Percentiles rank a stretch among this genome's conserved stretches.
phyloP scores from a whole-genome alignment of 2,113 vertebrate species.

The Mormyrus lacerda region DNA sequence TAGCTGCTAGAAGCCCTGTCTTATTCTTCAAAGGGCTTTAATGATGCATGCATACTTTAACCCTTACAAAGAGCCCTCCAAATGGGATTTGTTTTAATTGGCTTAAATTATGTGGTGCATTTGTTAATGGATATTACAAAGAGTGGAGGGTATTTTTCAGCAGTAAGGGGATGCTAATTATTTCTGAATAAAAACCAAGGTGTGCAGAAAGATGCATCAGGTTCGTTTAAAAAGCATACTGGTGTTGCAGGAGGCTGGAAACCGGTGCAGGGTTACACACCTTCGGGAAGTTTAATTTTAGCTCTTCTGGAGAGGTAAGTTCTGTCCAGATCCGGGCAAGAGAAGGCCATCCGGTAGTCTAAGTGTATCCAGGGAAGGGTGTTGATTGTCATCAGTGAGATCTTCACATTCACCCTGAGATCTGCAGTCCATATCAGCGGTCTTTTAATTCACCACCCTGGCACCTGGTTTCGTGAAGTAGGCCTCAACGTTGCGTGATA shows the following conservation, averaged over 20 bases:
- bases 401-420: background rate
- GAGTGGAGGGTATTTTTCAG: background rate
- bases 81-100: constrained; percentile 1
- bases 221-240: background rate
- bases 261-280: background rate
- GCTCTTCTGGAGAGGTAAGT: background rate
- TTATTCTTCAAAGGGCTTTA: background rate
- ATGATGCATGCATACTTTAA: background rate
- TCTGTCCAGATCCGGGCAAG: background rate
- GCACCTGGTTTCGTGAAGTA: background rate
- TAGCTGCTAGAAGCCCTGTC: background rate
- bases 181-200: background rate
- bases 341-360: background rate
- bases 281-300: background rate
- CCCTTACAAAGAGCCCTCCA: background rate
- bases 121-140: background rate
- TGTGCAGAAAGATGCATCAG: background rate
- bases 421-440: background rate
- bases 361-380: background rate
- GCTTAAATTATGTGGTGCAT: background rate
- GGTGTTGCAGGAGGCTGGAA: background rate
- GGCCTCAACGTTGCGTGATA: background rate
- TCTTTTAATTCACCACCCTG: background rate
- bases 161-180: constrained; percentile 1
- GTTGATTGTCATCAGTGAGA: background rate